These are phyloP conservation scores for Saccostrea echinata DNA, from an alignment of 1,140 invertebrate species.

Conservation along the genomic window DNA sequence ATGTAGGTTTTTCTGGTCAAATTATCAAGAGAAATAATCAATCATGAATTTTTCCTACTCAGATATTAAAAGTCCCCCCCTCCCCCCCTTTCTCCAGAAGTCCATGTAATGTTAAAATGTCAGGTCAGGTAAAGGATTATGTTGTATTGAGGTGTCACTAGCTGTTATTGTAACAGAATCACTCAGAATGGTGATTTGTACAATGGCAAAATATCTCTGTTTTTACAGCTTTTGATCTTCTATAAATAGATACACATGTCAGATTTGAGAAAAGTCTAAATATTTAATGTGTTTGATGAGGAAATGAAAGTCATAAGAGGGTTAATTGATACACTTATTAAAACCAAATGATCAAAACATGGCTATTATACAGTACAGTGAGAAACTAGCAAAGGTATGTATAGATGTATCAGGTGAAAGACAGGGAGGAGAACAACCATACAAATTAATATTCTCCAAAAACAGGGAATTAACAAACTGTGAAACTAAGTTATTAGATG, in stretches of 20 bases:
- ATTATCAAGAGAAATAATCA: too few species aligned
- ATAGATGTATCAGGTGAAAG: too few species aligned
- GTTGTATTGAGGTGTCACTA: not conserved
- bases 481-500: too few species aligned
- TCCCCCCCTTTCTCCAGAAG: too few species aligned
- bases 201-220: not conserved
- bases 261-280: not conserved
- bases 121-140: conserved; percentile 4
- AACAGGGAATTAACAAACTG: too few species aligned
- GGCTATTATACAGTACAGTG: not conserved
- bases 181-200: not conserved
- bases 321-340: not conserved
- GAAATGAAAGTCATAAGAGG: not conserved
- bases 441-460: too few species aligned
- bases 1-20: too few species aligned
- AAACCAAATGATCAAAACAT: not conserved
- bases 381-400: not conserved
- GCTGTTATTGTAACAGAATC: not conserved
- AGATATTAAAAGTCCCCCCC: too few species aligned
- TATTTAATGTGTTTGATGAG: not conserved
- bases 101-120: not conserved
- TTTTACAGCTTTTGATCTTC: not conserved
- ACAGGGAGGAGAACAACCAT: too few species aligned
- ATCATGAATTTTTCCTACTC: too few species aligned
- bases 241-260: conserved; percentile 30